Conservation (phyloP, 2,797 vertebrate species). For the Jordanella pulchra region DNA sequence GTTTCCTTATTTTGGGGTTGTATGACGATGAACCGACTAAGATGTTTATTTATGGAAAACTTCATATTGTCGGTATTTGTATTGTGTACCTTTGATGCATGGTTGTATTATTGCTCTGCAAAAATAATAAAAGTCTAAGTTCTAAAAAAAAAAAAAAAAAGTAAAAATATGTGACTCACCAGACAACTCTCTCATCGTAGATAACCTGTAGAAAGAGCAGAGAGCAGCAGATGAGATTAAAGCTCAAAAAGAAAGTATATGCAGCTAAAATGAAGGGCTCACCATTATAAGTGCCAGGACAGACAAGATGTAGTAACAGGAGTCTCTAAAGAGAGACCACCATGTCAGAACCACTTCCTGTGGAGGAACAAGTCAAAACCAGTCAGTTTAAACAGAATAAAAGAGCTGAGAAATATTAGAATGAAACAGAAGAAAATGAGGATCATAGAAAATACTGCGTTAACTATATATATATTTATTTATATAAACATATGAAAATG, state of each 20-base stretch:
- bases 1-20: too few species aligned
- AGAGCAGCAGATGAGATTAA: neutral
- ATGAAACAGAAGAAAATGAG: neutral
- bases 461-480: neutral
- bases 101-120: too few species aligned
- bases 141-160: too few species aligned
- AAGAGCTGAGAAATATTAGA: neutral
- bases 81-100: too few species aligned
- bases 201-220: constrained; percentile 71
- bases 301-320: constrained; percentile 80
- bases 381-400: neutral
- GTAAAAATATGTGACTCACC: constrained; percentile 70
- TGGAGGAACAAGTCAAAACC: constrained; percentile 11
- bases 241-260: neutral
- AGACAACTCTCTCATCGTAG: constrained; percentile 80
- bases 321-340: constrained; percentile 84
- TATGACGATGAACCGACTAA: too few species aligned
- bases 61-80: too few species aligned
- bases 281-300: constrained; percentile 82
- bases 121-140: too few species aligned
- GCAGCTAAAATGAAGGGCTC: constrained; percentile 30
- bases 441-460: neutral
- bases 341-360: constrained; percentile 81
- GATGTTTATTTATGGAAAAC: too few species aligned
- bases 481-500: too few species aligned